Evolutionary conservation across 2,797 vertebrate genomes (phyloP), one percentile per base, ranked within the genome.

Genomic region (Cephalopachus bancanus): DNA sequence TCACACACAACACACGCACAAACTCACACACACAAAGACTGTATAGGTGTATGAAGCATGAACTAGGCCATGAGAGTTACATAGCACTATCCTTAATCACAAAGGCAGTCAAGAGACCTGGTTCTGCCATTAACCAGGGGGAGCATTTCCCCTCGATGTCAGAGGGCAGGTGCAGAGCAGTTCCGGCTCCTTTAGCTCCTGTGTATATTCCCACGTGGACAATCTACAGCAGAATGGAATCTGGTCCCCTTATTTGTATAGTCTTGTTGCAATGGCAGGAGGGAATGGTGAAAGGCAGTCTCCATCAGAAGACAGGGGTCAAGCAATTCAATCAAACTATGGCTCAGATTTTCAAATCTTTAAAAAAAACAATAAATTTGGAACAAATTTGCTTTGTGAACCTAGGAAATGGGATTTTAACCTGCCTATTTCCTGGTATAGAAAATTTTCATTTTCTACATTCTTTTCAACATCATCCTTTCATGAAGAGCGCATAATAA

Each of bases 61-160:
- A 79, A 71, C 90, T 59, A 37, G 67, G 91, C 60, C 59, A 69
- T 28, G 7, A 71, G 88, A 64, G 57, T 59, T 33, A 64, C 5
- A 3, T 6, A 79, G 93, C 26, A 57, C 33, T 44, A 33, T 75
- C n/a, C 80, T 84, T 67, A 85, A 37, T 60, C 84, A 88, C 96
- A 93, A 64, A 84, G 92, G 81, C 86, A 89, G 89, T 44, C 75
- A 51, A 72, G 83, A 81, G 60, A 22, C 33, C 95, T 93, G 97
- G 67, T 91, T 96, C 92, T 94, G 83, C 51, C 79, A 89, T 91
- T 92, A 93, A 80, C 65, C 6, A 5, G 62, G 86, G 64, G 57
- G 78, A 93, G 85, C 60, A 59, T 59, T 96, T 95, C 87, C 84
- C 94, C 55, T 49, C 1, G 0, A 12, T 78, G 91, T 88, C 92